Evolutionary conservation across 2,888 invertebrate species (phyloP), one percentile per base, ranked within the genome.

Genomic region (Hydraecia micacea): DNA sequence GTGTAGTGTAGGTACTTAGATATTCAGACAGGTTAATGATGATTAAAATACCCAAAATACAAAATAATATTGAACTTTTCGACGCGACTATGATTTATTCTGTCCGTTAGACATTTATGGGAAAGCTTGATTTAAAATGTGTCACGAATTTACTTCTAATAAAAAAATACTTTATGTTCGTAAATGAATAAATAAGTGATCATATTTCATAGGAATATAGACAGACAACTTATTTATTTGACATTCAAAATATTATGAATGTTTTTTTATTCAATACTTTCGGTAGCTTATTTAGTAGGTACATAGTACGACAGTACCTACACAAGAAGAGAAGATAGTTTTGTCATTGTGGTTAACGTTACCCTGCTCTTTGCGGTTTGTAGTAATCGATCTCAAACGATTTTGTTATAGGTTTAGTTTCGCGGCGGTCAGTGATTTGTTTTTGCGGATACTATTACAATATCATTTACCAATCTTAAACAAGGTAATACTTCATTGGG

Each of bases 301-400:
- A 52, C 55, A 42, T 63, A 52, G 8, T 49, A 49, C 49, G 49
- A 49, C 6, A 52, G 25, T 36, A 15, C 13, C 68, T 18, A 36
- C 6, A 36, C 36, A 46, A 83, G 18, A 49, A 75, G n/a, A 42
- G 36, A 28, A n/a, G 55, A 42, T 77, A 55, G 69, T 73, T 75
- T 58, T 66, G 62, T 46, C 55, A n/a, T 80, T 63, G 71, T 60
- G 80, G 80, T 82, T 63, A 71, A 39, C n/a, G 55, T 70, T 69
- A 58, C 49, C 36, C 81, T 71, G 69, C 75, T 39, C 66, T 70
- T 79, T 86, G 86, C 63, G 84, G 87, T 84, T 81, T 67, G 28
- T 69, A 36, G 71, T 77, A 79, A 88, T 84, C 73, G 71, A 68
- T 68, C 79, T 80, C 55, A 84, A 88, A 81, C 60, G 81, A 58